A percentile compares a stretch with the other conserved stretches of the same genome.
Conservation (phyloP, 2,113 vertebrate genomes). For the Ondatra zibethicus region DNA sequence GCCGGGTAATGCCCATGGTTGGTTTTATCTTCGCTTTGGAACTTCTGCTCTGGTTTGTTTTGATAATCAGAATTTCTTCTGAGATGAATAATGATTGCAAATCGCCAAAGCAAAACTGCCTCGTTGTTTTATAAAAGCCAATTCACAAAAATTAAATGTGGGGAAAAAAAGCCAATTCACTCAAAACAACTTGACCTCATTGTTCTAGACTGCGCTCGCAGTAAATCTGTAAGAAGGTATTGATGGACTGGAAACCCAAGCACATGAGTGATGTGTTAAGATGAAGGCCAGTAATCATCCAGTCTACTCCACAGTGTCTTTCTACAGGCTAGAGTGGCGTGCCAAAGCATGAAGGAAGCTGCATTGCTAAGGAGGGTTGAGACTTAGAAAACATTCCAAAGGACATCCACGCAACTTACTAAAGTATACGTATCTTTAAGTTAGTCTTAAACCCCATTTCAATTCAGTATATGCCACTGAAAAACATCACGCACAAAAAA, state of each 20-base stretch:
- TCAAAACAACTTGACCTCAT: slow-evolving; percentile 40
- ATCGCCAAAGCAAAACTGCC: slow-evolving; percentile 50
- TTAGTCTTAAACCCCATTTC: not conserved
- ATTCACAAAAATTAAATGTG: too few relatives aligned
- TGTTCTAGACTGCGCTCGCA: slow-evolving; percentile 18
- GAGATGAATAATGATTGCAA: slow-evolving; percentile 46
- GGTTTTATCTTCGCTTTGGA: slow-evolving; percentile 56
- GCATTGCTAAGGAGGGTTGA: not conserved
- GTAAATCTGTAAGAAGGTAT: not conserved
- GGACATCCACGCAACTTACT: not conserved
- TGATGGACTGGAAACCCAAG: not conserved
- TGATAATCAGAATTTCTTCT: slow-evolving; percentile 65
- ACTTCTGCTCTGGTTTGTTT: slow-evolving; percentile 53
- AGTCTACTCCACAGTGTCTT: not conserved
- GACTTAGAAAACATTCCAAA: not conserved
- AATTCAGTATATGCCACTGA: not conserved
- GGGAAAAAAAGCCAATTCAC: not conserved
- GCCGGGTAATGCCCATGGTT: slow-evolving; percentile 24
- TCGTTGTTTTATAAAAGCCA: slow-evolving; percentile 33
- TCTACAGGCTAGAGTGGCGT: not conserved
- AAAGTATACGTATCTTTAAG: not conserved
- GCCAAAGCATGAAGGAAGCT: not conserved
- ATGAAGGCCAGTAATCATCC: not conserved
- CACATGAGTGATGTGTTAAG: slow-evolving; percentile 16
- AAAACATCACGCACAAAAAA: not conserved